phyloP scores from a whole-genome alignment of 2,888 invertebrate species.

The Drosophila affinis region DNA sequence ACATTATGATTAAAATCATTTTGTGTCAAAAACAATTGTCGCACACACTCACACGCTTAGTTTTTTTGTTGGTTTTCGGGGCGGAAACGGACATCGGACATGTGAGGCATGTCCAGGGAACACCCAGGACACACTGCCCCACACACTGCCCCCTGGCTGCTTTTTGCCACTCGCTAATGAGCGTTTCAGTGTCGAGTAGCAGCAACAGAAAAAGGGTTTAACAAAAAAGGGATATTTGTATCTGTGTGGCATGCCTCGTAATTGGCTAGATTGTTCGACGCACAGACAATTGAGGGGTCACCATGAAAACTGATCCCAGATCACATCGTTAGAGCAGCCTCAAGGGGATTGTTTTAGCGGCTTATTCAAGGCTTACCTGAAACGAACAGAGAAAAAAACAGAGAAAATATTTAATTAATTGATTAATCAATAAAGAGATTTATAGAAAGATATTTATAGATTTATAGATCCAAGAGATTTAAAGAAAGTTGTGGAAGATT shows the following conservation, averaged over 20 bases:
- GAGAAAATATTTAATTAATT: neutral
- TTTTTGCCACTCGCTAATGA: slow-evolving; percentile 60
- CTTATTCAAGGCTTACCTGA: neutral
- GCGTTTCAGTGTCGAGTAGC: slow-evolving; percentile 36
- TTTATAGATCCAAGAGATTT: neutral
- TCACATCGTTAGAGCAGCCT: neutral
- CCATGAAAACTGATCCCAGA: neutral
- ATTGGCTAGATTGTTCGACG: slow-evolving; percentile 52
- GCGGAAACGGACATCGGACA: slow-evolving; percentile 14
- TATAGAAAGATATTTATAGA: neutral
- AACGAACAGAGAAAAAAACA: neutral
- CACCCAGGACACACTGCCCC: slow-evolving; percentile 28
- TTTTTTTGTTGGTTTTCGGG: neutral
- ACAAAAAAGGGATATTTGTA: slow-evolving; percentile 10
- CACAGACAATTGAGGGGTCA: neutral
- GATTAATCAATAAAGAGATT: neutral
- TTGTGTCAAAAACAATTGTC: slow-evolving; percentile 77
- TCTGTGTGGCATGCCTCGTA: slow-evolving; percentile 26
- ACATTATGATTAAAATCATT: slow-evolving; percentile 77
- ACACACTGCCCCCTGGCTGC: neutral
- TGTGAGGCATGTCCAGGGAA: slow-evolving; percentile 7
- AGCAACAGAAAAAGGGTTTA: slow-evolving; percentile 49
- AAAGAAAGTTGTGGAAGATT: neutral
- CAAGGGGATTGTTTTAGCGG: neutral
- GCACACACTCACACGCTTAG: slow-evolving; percentile 43